phyloP scores from a whole-genome alignment of 2,888 invertebrate species.

The Eupithecia exiguata region DNA sequence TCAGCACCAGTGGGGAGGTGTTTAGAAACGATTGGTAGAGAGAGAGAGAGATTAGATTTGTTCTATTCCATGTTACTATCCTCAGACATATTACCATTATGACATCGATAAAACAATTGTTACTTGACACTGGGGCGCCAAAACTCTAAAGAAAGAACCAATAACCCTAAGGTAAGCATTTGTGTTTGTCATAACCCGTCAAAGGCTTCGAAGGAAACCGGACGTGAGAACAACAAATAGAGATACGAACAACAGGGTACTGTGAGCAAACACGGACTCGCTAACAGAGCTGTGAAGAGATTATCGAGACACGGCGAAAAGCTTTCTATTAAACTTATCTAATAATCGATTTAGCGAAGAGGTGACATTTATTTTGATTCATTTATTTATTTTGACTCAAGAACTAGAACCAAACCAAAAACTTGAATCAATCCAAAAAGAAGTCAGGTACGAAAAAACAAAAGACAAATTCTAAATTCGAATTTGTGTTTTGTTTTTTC shows the following conservation, averaged over 20 bases:
- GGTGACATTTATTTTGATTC: not conserved
- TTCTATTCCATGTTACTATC: too few relatives aligned
- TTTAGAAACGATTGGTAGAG: too few relatives aligned
- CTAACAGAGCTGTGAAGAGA: conserved; percentile 46
- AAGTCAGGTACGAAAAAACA: not conserved
- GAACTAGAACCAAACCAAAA: not conserved
- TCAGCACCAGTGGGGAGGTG: too few relatives aligned
- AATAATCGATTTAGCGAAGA: conserved; percentile 10
- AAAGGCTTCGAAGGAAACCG: conserved; percentile 47
- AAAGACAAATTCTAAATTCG: not conserved
- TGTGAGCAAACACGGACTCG: conserved; percentile 55
- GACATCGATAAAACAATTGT: not conserved
- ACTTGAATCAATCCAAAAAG: not conserved
- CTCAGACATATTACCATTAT: not conserved
- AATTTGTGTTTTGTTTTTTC: too few relatives aligned
- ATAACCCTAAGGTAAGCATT: not conserved
- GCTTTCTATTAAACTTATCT: conserved; percentile 12
- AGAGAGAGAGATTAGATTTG: too few relatives aligned
- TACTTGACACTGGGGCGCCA: not conserved
- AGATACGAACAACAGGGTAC: conserved; percentile 35
- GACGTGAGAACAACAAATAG: conserved; percentile 68
- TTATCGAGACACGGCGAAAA: conserved; percentile 25
- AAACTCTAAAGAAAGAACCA: not conserved
- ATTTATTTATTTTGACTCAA: not conserved
- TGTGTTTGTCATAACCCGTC: conserved; percentile 14